phyloP scores from a whole-genome alignment of 2,888 invertebrate genomes.

The Chloroclystis v-ata region DNA sequence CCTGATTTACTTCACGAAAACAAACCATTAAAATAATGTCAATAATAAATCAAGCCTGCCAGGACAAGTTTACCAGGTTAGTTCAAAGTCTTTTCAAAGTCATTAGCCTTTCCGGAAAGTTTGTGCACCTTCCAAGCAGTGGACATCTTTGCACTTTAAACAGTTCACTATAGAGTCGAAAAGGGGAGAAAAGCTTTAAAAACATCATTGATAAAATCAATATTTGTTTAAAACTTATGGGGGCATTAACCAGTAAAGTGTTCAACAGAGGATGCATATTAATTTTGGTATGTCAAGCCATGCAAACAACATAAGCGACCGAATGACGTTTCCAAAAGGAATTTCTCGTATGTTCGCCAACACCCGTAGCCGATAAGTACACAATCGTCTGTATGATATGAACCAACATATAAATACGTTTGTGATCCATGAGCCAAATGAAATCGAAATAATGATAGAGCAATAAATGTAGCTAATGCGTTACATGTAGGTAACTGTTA shows the following conservation, averaged over 20 bases:
- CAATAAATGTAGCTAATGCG: too few relatives aligned
- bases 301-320: not conserved
- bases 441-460: too few relatives aligned
- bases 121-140: conserved; percentile 19
- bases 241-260: conserved; percentile 1
- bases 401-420: too few relatives aligned
- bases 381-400: too few relatives aligned
- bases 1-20: conserved; percentile 8
- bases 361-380: too few relatives aligned
- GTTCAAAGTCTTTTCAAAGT: conserved; percentile 42
- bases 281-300: conserved; percentile 1
- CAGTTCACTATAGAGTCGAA: not conserved
- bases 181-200: not conserved
- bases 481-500: too few relatives aligned
- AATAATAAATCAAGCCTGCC: conserved; percentile 25
- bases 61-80: conserved; percentile 27
- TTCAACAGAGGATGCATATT: conserved; percentile 4
- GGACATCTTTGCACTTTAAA: not conserved
- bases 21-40: conserved; percentile 10
- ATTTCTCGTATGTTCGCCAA: not conserved
- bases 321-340: not conserved
- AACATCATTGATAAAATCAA: conserved; percentile 1
- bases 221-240: conserved; percentile 1
- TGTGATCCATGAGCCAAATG: too few relatives aligned
- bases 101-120: conserved; percentile 43